phyloP scores from a whole-genome alignment of 2,113 vertebrate species.

The Pelecanus crispus region DNA sequence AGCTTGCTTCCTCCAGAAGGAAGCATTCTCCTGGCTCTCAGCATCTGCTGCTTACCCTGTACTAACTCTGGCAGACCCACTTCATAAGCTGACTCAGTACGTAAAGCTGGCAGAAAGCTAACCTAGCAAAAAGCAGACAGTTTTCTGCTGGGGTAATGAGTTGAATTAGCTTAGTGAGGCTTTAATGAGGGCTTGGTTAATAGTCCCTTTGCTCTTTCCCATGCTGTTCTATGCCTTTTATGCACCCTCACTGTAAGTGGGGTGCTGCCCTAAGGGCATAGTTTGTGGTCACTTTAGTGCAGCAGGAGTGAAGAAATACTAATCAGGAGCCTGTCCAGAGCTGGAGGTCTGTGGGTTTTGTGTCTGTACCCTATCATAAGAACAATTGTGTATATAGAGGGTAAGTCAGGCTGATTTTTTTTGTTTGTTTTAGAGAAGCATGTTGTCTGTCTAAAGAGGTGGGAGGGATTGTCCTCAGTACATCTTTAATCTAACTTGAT shows the following conservation, averaged over 20 bases:
- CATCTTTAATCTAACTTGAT: background rate
- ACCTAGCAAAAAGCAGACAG: background rate
- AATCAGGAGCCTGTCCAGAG: background rate
- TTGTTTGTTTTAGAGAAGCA: background rate
- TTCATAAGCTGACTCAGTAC: background rate
- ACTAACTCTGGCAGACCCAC: background rate
- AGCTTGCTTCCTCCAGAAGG: background rate
- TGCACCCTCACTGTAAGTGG: background rate
- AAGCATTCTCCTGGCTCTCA: background rate
- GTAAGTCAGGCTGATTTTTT: background rate
- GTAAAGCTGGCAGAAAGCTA: slow-evolving; percentile 8
- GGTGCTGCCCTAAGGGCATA: background rate
- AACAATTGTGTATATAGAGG: background rate
- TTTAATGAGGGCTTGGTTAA: slow-evolving; percentile 1
- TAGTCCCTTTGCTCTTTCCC: background rate
- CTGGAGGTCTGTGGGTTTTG: background rate
- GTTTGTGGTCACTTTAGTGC: background rate
- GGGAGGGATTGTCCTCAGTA: background rate
- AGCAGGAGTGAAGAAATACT: background rate
- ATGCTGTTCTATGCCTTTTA: background rate
- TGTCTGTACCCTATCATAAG: background rate
- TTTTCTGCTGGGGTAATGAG: slow-evolving; percentile 16
- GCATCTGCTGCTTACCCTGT: background rate
- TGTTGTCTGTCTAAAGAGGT: background rate
- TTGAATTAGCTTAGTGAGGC: background rate